phyloP scores from a whole-genome alignment of 2,113 vertebrate genomes.

The Bubo bubo region DNA sequence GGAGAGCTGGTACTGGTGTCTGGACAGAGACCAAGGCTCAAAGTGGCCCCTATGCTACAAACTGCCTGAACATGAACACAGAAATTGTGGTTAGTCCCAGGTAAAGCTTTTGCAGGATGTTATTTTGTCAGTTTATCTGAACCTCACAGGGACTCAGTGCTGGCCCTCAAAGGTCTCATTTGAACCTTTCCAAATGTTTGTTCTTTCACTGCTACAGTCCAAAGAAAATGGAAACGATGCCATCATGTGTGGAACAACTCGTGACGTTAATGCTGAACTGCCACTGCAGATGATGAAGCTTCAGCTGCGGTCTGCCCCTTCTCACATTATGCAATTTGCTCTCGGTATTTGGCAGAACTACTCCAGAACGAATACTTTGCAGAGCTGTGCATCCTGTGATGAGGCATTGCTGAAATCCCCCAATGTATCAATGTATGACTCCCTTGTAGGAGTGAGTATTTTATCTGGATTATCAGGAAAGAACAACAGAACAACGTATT shows the following conservation, averaged over 20 bases:
- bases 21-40: background rate
- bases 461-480: background rate
- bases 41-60: background rate
- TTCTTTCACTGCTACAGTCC: background rate
- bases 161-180: background rate
- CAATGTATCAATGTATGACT: background rate
- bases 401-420: background rate
- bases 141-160: background rate
- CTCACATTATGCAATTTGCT: background rate
- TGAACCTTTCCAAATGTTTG: background rate
- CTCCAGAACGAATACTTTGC: background rate
- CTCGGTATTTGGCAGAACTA: background rate
- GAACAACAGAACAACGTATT: background rate
- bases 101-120: background rate
- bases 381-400: background rate
- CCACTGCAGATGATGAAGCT: background rate
- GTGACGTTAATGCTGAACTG: accelerated
- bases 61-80: background rate
- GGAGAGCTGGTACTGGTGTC: background rate
- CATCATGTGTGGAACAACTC: background rate
- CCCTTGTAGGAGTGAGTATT: background rate
- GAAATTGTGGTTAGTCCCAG: background rate
- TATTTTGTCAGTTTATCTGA: slow-evolving; percentile 5
- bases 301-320: background rate
- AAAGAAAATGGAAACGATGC: background rate